These are phyloP conservation scores for Parochlus steinenii DNA, from an alignment of 2,888 invertebrate genomes.

Conservation along the genomic window DNA sequence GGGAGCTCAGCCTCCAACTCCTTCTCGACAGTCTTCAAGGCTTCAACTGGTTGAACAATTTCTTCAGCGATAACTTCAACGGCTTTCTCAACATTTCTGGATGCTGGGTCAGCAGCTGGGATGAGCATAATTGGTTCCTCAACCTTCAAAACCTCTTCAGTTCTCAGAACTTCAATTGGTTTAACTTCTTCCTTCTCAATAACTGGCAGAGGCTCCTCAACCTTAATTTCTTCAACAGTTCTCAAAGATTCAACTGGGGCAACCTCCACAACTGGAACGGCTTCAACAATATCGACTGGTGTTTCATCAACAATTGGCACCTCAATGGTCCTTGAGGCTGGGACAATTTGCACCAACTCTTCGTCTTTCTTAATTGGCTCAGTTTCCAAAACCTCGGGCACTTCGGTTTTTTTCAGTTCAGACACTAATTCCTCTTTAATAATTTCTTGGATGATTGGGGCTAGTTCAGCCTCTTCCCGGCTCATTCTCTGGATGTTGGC, in stretches of 20 bases:
- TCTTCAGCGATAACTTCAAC: conserved; percentile 2
- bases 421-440: conserved; percentile 8
- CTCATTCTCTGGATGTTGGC: conserved; percentile 4
- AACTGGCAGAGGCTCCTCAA: conserved; percentile 1
- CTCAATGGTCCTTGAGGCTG: conserved; percentile 1
- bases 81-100: conserved; percentile 1
- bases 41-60: not conserved
- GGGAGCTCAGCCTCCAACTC: not conserved
- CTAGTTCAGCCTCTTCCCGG: conserved; percentile 4
- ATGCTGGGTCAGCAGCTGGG: too few relatives aligned
- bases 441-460: conserved; percentile 9
- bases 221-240: not conserved
- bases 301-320: conserved; percentile 4
- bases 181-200: too few relatives aligned
- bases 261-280: not conserved
- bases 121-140: too few relatives aligned
- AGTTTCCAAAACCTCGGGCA: not conserved
- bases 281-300: conserved; percentile 1
- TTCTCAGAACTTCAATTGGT: too few relatives aligned
- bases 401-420: conserved; percentile 8
- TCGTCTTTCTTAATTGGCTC: conserved; percentile 6
- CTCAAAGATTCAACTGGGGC: not conserved
- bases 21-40: not conserved
- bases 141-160: too few relatives aligned
- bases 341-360: not conserved